phyloP scores from a whole-genome alignment of 2,888 invertebrate species.

The Dryocosmus kuriphilus region DNA sequence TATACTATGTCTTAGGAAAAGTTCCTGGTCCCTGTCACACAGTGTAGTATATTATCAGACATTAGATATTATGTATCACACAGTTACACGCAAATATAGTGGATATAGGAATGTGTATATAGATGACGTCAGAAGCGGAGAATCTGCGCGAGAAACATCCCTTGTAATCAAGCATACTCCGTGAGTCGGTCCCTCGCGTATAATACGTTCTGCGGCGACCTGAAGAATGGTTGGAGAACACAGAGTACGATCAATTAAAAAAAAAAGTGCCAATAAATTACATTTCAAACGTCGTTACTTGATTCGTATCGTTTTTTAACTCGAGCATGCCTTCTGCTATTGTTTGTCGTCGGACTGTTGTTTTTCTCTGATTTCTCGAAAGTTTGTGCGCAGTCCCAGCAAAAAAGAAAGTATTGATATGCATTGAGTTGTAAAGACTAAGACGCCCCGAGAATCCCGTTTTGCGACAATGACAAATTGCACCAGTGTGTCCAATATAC shows the following conservation, averaged over 20 bases:
- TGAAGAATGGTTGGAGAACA: slow-evolving; percentile 36
- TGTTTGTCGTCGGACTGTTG: neutral
- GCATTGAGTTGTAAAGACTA: too few species aligned
- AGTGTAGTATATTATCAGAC: too few species aligned
- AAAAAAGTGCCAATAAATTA: slow-evolving; percentile 19
- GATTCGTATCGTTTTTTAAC: neutral
- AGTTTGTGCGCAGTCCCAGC: slow-evolving; percentile 27
- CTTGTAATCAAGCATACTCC: slow-evolving; percentile 34
- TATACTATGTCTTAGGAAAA: too few species aligned
- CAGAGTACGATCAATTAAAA: slow-evolving; percentile 33
- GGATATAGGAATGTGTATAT: slow-evolving; percentile 10
- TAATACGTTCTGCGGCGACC: slow-evolving; percentile 16
- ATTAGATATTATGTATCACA: too few species aligned
- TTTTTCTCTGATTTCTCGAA: neutral
- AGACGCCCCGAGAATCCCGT: too few species aligned
- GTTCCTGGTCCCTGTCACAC: too few species aligned
- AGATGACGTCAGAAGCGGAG: slow-evolving; percentile 34
- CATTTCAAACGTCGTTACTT: neutral
- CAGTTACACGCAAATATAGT: neutral
- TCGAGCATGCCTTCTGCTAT: neutral
- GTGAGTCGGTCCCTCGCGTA: slow-evolving; percentile 14
- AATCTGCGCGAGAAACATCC: slow-evolving; percentile 40
- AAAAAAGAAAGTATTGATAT: too few species aligned
- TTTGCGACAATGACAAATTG: too few species aligned
- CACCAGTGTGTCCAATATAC: too few species aligned